Conservation (phyloP, 2,888 invertebrate genomes). For the Andrena fulva region DNA sequence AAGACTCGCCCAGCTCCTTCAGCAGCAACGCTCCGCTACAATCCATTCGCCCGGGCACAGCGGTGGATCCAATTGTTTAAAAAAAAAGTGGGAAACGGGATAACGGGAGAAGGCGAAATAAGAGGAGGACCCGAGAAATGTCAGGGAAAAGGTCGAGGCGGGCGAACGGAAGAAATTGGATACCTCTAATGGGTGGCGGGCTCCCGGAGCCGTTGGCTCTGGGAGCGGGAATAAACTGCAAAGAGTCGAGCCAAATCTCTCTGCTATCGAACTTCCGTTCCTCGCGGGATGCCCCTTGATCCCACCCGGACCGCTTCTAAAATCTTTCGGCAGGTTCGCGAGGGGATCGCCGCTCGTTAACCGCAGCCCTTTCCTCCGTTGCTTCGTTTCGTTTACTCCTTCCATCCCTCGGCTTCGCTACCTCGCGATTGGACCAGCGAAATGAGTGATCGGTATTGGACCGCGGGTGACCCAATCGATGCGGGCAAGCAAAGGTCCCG, state of each 20-base stretch:
- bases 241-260: conserved; percentile 62
- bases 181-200: conserved; percentile 72
- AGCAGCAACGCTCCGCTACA: background rate
- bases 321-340: conserved; percentile 58
- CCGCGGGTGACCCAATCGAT: background rate
- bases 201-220: conserved; percentile 45
- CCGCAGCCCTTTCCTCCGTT: conserved; percentile 12
- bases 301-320: conserved; percentile 50
- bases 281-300: conserved; percentile 48
- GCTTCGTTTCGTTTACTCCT: conserved; percentile 8
- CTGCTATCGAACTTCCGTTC: conserved; percentile 50
- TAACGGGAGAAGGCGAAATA: background rate
- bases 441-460: background rate
- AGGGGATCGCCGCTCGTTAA: conserved; percentile 51
- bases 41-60: conserved; percentile 28
- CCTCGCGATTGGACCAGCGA: background rate
- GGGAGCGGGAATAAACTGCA: conserved; percentile 55
- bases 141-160: conserved; percentile 14
- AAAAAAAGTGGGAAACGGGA: conserved; percentile 28
- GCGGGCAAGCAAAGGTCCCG: background rate
- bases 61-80: conserved; percentile 64
- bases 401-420: background rate
- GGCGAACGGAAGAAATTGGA: conserved; percentile 71
- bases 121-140: conserved; percentile 28
- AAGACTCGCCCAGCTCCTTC: background rate